Percentiles rank a stretch among this genome's conserved stretches.
These are phyloP conservation scores for Panzeria rudis DNA, from an alignment of 2,888 invertebrate species.

Conservation along the genomic window DNA sequence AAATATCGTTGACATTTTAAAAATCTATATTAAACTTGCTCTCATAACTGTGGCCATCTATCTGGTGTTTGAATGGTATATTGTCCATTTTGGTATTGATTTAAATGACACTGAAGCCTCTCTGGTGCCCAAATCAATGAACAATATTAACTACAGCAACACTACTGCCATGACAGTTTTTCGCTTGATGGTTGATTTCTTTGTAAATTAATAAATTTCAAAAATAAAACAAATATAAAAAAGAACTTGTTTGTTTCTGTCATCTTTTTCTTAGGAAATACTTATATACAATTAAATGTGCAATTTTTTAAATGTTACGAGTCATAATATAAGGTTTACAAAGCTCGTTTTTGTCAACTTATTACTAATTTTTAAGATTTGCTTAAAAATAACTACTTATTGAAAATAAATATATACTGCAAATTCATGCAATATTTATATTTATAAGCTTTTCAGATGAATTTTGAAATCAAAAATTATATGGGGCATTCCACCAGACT, in stretches of 20 bases:
- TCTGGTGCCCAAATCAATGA: conserved; percentile 66
- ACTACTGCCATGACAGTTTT: conserved; percentile 76
- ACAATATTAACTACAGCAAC: conserved; percentile 69
- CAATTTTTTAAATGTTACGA: conserved; percentile 13
- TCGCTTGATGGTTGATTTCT: conserved; percentile 76
- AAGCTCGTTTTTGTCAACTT: background rate
- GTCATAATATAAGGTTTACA: background rate
- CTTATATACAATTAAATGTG: background rate
- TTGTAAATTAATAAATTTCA: conserved; percentile 65
- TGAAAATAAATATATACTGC: too few relatives aligned
- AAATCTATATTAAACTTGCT: conserved; percentile 81
- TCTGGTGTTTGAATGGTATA: conserved; percentile 80
- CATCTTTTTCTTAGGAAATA: background rate
- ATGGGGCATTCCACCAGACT: too few relatives aligned
- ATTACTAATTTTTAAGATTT: background rate
- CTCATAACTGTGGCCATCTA: conserved; percentile 79
- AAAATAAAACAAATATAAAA: background rate
- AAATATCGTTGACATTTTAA: conserved; percentile 78
- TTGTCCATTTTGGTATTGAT: conserved; percentile 77
- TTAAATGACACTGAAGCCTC: conserved; percentile 74
- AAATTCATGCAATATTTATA: too few relatives aligned
- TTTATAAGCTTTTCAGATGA: too few relatives aligned
- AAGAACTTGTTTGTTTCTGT: conserved; percentile 32
- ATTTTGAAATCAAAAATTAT: too few relatives aligned
- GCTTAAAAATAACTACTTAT: background rate